Percentiles rank a stretch among this genome's conserved stretches.
These are phyloP conservation scores for Erythrolamprus reginae DNA, from an alignment of 2,113 vertebrate species.

Conservation along the genomic window DNA sequence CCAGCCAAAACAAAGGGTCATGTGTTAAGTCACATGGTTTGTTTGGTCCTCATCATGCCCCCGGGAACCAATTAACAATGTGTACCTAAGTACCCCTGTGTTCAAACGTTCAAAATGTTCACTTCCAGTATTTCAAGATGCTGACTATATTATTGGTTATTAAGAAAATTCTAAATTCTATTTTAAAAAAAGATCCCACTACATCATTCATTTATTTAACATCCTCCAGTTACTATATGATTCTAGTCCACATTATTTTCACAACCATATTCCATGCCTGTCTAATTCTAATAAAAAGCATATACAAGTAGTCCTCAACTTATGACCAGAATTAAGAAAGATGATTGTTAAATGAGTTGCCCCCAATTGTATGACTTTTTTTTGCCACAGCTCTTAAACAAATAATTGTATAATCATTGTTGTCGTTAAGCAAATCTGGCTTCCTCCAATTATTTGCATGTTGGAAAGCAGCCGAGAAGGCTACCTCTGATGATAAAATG, in stretches of 20 bases:
- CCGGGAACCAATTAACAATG: not conserved
- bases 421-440: not conserved
- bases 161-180: not conserved
- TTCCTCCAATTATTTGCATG: not conserved
- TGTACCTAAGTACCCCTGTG: not conserved
- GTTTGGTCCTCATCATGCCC: not conserved
- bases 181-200: not conserved
- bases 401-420: not conserved
- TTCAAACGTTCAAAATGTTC: not conserved
- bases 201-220: not conserved
- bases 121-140: not conserved
- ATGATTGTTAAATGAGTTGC: not conserved
- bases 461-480: not conserved
- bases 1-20: not conserved
- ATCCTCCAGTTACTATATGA: too few relatives aligned
- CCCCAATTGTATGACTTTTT: not conserved
- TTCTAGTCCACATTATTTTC: not conserved
- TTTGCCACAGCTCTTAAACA: not conserved
- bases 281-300: not conserved
- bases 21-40: not conserved
- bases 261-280: not conserved
- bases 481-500: not conserved
- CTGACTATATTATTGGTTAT: not conserved
- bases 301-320: not conserved
- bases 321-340: not conserved